Evolutionary conservation across 2,797 vertebrate species (phyloP).

Genomic region (Malacoraja senta): DNA sequence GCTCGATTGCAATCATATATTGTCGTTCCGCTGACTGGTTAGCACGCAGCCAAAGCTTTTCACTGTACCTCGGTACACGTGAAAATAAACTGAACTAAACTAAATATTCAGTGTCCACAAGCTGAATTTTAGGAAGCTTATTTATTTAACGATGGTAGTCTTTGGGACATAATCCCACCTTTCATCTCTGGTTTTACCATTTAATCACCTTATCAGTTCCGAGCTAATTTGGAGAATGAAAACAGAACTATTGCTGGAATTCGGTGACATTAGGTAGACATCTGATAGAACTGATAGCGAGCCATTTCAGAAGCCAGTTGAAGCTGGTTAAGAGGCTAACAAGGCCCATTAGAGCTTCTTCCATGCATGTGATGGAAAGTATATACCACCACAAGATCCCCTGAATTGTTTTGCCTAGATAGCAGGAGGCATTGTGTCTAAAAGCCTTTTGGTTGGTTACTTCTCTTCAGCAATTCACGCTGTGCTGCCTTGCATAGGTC

Average conservation of each 20-base stretch:
- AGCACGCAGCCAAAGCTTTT: too few relatives aligned
- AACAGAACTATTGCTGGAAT: conserved; percentile 64
- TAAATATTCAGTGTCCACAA: neutral
- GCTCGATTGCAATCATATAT: too few relatives aligned
- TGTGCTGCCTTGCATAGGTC: conserved; percentile 65
- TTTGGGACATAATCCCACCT: conserved; percentile 48
- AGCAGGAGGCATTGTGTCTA: conserved; percentile 67
- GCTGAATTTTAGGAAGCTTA: conserved; percentile 3
- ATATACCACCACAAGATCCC: conserved; percentile 64
- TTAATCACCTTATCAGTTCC: conserved; percentile 70
- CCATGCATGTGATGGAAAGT: conserved; percentile 73
- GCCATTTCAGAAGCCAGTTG: conserved; percentile 67
- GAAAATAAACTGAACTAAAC: too few relatives aligned
- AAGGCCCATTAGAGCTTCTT: conserved; percentile 83
- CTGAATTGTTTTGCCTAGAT: conserved; percentile 69
- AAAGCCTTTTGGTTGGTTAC: conserved; percentile 52
- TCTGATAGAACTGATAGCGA: conserved; percentile 79
- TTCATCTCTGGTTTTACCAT: conserved; percentile 69
- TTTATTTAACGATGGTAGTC: neutral
- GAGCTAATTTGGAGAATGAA: conserved; percentile 66
- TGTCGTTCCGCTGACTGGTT: too few relatives aligned
- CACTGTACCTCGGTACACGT: too few relatives aligned
- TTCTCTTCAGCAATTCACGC: conserved; percentile 66
- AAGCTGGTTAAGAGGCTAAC: conserved; percentile 77
- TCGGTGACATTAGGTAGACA: conserved; percentile 65